Percentiles rank a stretch among this genome's conserved stretches.
These are phyloP conservation scores for Lepus townsendii DNA, from an alignment of 2,797 vertebrate species.

Conservation along the genomic window DNA sequence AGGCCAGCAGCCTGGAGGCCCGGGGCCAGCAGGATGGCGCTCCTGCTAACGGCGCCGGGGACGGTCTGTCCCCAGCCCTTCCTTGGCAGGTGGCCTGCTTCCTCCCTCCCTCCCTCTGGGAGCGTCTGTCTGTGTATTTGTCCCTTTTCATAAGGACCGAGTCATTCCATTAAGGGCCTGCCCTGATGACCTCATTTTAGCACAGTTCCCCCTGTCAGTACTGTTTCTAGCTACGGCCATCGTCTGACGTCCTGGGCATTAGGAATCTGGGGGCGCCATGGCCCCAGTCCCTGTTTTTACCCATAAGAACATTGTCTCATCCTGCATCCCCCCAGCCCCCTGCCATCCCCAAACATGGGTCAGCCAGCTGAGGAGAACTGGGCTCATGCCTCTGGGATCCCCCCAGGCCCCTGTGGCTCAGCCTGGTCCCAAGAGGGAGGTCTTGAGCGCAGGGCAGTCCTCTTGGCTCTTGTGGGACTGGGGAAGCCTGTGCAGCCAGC, in stretches of 20 bases:
- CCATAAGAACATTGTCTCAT: too few relatives aligned
- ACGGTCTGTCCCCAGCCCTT: too few relatives aligned
- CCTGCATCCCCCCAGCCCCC: not conserved
- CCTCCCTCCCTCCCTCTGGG: too few relatives aligned
- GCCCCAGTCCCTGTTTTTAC: not conserved
- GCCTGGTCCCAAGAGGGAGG: not conserved
- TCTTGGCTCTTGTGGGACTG: not conserved
- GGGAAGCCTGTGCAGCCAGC: too few relatives aligned
- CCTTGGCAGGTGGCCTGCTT: too few relatives aligned
- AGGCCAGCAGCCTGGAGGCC: not conserved
- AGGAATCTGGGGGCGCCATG: not conserved
- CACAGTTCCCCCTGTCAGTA: too few relatives aligned
- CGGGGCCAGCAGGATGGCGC: not conserved
- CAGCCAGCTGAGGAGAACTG: not conserved
- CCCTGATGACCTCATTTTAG: too few relatives aligned
- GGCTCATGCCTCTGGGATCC: not conserved
- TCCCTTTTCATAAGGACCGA: too few relatives aligned
- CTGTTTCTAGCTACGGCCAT: too few relatives aligned
- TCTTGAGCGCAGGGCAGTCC: rapidly evolving
- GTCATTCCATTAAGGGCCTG: too few relatives aligned
- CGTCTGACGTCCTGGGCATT: not conserved
- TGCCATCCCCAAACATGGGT: not conserved
- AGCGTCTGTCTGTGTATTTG: too few relatives aligned
- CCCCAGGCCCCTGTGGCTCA: too few relatives aligned
- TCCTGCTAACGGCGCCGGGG: not conserved